A percentile compares a stretch with the other conserved stretches of the same genome.
Evolutionary conservation across 2,888 invertebrate species (phyloP).

Genomic region (Acrobeloides nanus): DNA sequence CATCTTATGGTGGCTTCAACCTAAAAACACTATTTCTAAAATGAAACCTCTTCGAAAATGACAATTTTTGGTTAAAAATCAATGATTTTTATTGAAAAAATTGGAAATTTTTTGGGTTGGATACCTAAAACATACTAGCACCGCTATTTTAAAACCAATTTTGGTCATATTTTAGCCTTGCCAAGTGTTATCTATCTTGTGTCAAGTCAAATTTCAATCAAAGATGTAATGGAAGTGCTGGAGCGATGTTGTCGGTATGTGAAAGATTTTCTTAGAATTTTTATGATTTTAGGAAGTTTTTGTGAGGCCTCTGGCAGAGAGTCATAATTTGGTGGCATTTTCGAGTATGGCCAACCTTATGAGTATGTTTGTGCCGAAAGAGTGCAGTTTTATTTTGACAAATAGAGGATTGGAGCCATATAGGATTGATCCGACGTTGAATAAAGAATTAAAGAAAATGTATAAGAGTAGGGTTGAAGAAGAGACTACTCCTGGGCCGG

Average conservation of each 20-base stretch:
- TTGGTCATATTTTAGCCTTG: constrained; percentile 4
- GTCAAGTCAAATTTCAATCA: constrained; percentile 7
- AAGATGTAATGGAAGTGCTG: constrained; percentile 8
- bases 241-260: constrained; percentile 9
- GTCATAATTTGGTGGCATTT: neutral
- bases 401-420: constrained; percentile 5
- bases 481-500: no score
- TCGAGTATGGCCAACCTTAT: neutral
- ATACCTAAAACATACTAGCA: no score
- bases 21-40: no score
- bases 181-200: constrained; percentile 7
- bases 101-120: no score
- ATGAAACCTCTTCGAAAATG: no score
- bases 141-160: no score
- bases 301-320: constrained; percentile 10
- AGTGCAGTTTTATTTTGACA: constrained; percentile 5
- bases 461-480: no score
- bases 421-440: constrained; percentile 7
- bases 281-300: constrained; percentile 3
- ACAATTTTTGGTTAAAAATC: no score
- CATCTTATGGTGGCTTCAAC: no score
- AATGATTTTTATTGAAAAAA: no score
- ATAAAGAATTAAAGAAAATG: constrained; percentile 4
- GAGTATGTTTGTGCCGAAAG: constrained; percentile 5
- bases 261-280: neutral